Evolutionary conservation across 2,113 vertebrate genomes (phyloP).

Genomic region (Tetrax tetrax): DNA sequence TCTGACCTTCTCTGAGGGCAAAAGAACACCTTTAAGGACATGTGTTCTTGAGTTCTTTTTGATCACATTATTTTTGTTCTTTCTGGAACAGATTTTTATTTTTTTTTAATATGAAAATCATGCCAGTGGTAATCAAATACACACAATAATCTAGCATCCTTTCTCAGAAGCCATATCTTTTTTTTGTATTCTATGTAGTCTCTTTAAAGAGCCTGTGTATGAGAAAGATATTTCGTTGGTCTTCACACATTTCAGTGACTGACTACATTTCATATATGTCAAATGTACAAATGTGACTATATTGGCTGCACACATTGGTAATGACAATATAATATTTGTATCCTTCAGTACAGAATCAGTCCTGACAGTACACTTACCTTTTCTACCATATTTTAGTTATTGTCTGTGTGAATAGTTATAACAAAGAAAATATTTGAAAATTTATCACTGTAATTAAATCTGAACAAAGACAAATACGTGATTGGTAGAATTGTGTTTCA

Average conservation of each 20-base stretch:
- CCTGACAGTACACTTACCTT: not conserved
- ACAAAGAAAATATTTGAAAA: slow-evolving; percentile 39
- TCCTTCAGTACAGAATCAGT: not conserved
- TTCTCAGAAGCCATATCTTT: not conserved
- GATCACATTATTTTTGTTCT: not conserved
- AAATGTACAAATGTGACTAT: not conserved
- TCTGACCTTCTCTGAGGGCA: not conserved
- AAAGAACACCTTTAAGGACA: not conserved
- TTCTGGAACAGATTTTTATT: not conserved
- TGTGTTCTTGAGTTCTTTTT: not conserved
- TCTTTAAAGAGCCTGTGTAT: not conserved
- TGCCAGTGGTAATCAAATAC: not conserved
- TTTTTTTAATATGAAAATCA: not conserved
- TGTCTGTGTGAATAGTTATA: not conserved
- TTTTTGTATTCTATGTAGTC: not conserved
- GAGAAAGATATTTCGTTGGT: not conserved
- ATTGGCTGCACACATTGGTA: not conserved
- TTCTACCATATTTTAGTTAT: not conserved
- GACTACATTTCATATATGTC: not conserved
- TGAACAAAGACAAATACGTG: slow-evolving; percentile 52
- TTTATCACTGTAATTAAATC: slow-evolving; percentile 62
- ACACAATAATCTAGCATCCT: not conserved
- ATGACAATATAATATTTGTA: not conserved
- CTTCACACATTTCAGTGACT: not conserved
- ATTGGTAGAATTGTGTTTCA: slow-evolving; percentile 28